Base-by-base conservation (phyloP, 2,797 vertebrate species). In the Rachycentron canadum region DNA sequence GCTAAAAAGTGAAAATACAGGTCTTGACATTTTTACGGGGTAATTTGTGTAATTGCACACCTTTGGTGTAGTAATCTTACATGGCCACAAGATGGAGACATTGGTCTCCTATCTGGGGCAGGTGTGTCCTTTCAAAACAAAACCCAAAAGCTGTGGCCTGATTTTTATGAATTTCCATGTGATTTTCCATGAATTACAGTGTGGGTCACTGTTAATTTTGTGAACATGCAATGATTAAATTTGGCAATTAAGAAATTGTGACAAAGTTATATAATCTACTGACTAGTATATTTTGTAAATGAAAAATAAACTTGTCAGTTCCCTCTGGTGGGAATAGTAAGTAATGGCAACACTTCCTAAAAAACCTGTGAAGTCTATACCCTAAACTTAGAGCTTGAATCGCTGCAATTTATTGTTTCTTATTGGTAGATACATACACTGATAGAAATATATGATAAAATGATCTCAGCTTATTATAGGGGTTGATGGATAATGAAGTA, bases 61-160 rank as follows among this genome's bases (percentile, higher is more conserved):
- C 23, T 45, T 36, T 43, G 2, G 5, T 66, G 70, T 53, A 62
- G n/a, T 66, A 62, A 16, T 0, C 0, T 0, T 0, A 57, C 76
- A 55, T 58, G 9, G 30, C 85, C 89, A 85, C 76, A 59, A 62
- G 84, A 75, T 74, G 85, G 30, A 53, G 58, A 65, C 76, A 81
- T 63, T 70, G 34, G 19, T 53, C 16, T 28, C 4, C 19, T 19
- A 0, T 55, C 4, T 71, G 3, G 2, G 10, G 23, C 13, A 34
- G 5, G 19, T 13, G 12, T 25, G 30, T 2, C 7, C 0, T 43
- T 17, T 56, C 16, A 34, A 5, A 7, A 19, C 30, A 25, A 69
- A 60, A n/a, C 16, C 19, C 6, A 5, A 28, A 2, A 55, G 9
- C 7, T 66, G 3, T 4, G 3, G 2, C 14, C 12, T 61, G 23